Evolutionary conservation across 2,797 vertebrate genomes (phyloP), one percentile per base, ranked within the genome.

Genomic region (Mormyrus proboscirostris): DNA sequence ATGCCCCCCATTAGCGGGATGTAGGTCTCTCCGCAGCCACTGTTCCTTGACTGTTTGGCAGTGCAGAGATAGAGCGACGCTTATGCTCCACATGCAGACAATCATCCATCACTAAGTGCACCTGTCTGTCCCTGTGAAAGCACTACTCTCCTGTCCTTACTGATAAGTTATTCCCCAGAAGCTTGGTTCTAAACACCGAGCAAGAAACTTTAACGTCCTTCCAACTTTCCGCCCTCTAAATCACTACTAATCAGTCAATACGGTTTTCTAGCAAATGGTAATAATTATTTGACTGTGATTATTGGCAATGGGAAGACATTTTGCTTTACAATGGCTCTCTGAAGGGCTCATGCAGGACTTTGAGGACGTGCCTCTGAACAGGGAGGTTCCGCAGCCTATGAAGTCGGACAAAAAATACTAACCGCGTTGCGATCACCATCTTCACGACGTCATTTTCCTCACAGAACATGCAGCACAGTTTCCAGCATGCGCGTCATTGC

Each of bases 1-100:
- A 96, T 96, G 94, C 94, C 93, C 94, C 95, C 96, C 94, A 95
- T 96, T 95, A 96, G 94, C 91, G 89, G 92, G 92, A 90, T 93
- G 92, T 94, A 92, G 94, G 93, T 93, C 94, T 93, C 94, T 93
- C 94, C 93, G 93, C 91, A 92, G 91, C 86, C 91, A 92, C 91
- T 94, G 94, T 93, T 95, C 93, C 93, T 94, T 93, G 95, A 94
- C 95, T 95, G 95, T 94, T 96, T 94, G 95, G 94, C 94, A 90
- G 89, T 29, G 90, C 91, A 49, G 92, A 92, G 91, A 95, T 94
- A 95, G 93, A 94, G 93, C 95, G 94, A 95, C 94, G 93, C 92
- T 90, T 93, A 92, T 92, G 90, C 93, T 92, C 92, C 90, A 90
- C 92, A 89, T 92, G 93, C 93, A 94, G 93, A 94, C 93, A 93